phyloP scores from a whole-genome alignment of 2,113 vertebrate species.

The Tragelaphus strepsiceros region DNA sequence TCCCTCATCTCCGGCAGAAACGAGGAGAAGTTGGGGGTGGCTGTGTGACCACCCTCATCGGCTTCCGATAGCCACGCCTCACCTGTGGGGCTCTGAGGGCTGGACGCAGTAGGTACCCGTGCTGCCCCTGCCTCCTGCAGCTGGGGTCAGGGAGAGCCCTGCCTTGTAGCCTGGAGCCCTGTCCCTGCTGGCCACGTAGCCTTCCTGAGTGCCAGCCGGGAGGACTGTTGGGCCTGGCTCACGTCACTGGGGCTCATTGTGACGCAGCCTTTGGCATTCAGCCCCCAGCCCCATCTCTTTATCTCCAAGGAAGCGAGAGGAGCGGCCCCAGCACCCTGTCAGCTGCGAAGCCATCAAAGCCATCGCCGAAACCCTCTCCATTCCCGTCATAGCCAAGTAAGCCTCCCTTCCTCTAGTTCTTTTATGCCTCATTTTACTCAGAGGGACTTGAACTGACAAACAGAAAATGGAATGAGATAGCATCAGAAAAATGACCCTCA shows the following conservation, averaged over 20 bases:
- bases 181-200: neutral
- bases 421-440: neutral
- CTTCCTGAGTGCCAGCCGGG: neutral
- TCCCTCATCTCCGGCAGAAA: constrained; percentile 29
- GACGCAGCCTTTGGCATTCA: neutral
- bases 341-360: constrained; percentile 93
- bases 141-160: neutral
- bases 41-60: neutral
- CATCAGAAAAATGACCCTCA: neutral
- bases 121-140: neutral
- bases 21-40: neutral
- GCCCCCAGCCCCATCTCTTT: constrained; percentile 18
- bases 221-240: neutral
- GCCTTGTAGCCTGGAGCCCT: neutral
- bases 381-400: constrained; percentile 97
- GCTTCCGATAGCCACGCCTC: neutral
- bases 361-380: constrained; percentile 85
- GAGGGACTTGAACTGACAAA: neutral
- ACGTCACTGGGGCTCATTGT: neutral
- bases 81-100: neutral
- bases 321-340: constrained; percentile 92
- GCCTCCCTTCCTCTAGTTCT: constrained; percentile 48
- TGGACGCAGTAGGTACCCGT: neutral
- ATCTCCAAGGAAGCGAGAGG: constrained; percentile 91
- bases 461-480: neutral